A percentile compares a stretch with the other conserved stretches of the same genome.
Conservation (phyloP, 1,140 invertebrate genomes). For the Scaptomyza pallida region DNA sequence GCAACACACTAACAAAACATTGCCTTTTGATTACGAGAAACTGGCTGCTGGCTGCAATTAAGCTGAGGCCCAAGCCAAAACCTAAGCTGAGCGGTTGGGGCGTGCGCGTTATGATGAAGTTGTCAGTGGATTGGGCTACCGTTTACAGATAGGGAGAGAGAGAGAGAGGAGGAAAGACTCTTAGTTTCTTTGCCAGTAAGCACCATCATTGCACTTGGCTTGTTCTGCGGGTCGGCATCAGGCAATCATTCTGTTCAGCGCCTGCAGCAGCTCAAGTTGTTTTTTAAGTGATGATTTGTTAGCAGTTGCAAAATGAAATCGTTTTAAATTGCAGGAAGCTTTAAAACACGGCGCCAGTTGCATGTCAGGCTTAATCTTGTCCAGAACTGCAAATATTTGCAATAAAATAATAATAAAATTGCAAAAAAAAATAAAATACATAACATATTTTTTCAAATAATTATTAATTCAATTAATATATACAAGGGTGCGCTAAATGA, state of each 20-base stretch:
- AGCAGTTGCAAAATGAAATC: conserved; percentile 13
- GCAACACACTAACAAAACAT: conserved; percentile 21
- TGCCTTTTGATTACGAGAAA: conserved; percentile 72
- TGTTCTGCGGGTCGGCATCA: conserved; percentile 2
- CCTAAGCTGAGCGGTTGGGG: conserved; percentile 19
- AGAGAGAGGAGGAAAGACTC: no score
- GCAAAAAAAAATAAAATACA: no score
- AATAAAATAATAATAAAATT: not conserved
- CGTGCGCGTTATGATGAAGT: conserved; percentile 75
- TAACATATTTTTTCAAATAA: no score
- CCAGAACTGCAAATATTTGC: not conserved
- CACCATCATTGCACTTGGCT: conserved; percentile 49
- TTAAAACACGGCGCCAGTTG: conserved; percentile 7
- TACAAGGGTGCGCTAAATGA: no score
- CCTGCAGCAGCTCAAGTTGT: not conserved
- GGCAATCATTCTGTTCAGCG: conserved; percentile 51
- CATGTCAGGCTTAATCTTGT: not conserved
- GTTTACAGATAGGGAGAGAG: no score
- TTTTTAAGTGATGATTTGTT: conserved; percentile 13
- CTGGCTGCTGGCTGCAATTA: conserved; percentile 69
- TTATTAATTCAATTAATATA: no score
- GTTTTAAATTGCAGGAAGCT: conserved; percentile 7
- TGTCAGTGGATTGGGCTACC: conserved; percentile 73
- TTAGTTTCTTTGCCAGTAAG: conserved; percentile 5
- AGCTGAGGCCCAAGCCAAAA: conserved; percentile 24